phyloP scores from a whole-genome alignment of 2,113 vertebrate genomes.

The Epinephelus lanceolatus region DNA sequence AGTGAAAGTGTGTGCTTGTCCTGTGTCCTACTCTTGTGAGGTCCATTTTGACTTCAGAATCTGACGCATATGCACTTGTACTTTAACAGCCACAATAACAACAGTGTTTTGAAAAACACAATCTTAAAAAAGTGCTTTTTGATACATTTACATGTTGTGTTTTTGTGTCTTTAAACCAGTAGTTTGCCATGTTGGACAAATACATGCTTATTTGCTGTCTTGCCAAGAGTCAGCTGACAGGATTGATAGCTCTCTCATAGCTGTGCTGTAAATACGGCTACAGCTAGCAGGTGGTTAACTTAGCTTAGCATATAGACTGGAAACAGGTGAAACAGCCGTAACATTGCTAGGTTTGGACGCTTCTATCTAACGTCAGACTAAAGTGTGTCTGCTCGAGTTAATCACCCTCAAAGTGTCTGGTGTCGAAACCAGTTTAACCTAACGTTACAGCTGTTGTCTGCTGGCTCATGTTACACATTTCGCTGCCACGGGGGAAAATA shows the following conservation, averaged over 20 bases:
- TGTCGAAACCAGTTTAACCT: slow-evolving; percentile 42
- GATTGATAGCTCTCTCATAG: background rate
- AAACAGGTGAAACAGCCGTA: background rate
- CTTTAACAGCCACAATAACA: background rate
- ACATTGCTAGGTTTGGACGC: background rate
- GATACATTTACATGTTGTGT: background rate
- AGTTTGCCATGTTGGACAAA: background rate
- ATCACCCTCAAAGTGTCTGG: slow-evolving; percentile 9
- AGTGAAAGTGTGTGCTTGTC: background rate
- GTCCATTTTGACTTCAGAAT: background rate
- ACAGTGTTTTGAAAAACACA: background rate
- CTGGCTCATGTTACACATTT: slow-evolving; percentile 27
- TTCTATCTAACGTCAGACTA: background rate
- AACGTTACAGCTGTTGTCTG: slow-evolving; percentile 5
- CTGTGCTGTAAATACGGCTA: background rate
- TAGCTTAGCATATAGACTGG: background rate
- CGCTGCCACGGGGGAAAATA: slow-evolving; percentile 20
- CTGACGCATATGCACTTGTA: background rate
- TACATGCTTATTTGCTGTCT: background rate
- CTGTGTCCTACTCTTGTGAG: slow-evolving; percentile 2
- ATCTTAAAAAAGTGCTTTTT: background rate
- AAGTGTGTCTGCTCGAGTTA: slow-evolving; percentile 17
- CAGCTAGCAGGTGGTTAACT: background rate
- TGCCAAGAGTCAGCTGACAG: background rate
- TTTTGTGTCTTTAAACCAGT: background rate